Percentiles rank a stretch among this genome's conserved stretches.
Conservation (phyloP, 2,113 vertebrate genomes). For the Orycteropus afer region DNA sequence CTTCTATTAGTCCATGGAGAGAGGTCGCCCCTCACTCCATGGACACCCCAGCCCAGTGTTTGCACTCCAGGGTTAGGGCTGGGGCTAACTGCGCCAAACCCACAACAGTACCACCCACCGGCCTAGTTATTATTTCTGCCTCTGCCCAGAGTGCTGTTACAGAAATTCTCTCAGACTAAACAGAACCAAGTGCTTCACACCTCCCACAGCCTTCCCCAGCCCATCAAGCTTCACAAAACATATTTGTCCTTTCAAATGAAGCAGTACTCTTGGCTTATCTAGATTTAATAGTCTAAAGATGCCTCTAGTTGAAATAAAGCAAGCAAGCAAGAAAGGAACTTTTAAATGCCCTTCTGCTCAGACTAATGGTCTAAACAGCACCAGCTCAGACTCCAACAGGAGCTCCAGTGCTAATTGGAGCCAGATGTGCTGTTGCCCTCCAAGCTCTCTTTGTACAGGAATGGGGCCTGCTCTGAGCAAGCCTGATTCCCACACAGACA, state of each 20-base stretch:
- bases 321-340: not conserved
- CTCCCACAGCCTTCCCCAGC: constrained; percentile 40
- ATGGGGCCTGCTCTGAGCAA: not conserved
- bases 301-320: not conserved
- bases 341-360: not conserved
- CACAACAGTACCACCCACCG: not conserved
- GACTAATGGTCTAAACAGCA: not conserved
- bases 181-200: constrained; percentile 21
- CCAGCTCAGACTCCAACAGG: not conserved
- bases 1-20: accelerated
- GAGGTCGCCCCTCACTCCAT: not conserved
- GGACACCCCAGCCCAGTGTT: not conserved
- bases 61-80: not conserved
- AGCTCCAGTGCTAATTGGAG: not conserved
- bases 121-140: not conserved
- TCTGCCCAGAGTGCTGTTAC: constrained; percentile 7
- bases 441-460: accelerated
- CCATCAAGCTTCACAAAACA: constrained; percentile 52
- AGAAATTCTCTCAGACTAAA: constrained; percentile 28
- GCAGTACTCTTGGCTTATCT: not conserved
- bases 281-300: not conserved
- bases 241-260: constrained; percentile 55
- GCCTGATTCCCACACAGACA: not conserved
- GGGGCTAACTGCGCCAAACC: not conserved
- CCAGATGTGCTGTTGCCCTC: not conserved